Evolutionary conservation across 2,113 vertebrate genomes (phyloP), one percentile per base, ranked within the genome.

Genomic region (Calidris pugnax): DNA sequence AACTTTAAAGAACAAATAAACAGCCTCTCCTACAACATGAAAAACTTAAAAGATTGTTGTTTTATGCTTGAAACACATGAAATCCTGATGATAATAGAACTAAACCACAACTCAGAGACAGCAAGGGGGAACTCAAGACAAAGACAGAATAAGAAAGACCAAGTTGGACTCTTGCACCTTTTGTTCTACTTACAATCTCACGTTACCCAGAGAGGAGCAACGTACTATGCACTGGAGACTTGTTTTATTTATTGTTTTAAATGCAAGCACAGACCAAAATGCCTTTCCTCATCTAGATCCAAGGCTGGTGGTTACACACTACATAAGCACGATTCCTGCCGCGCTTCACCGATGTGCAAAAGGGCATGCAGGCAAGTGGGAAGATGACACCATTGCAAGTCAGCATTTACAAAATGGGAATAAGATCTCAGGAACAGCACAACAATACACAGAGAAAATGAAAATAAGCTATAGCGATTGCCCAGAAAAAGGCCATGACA

Each of bases 321-420:
- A 26, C 8, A 1, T 33, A 32, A 0, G 0, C 6, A 79, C 0
- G 0, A 80, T 55, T 73, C 75, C 62, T 73, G 74, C n/a, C 7
- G 10, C n/a, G 69, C 82, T 83, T 79, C 89, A 81, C 15, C 0
- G 2, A n/a, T 12, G 26, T 62, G 73, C 72, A 67, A n/a, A 0
- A 0, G 33, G 47, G 60, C 73, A 39, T 14, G 7, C 56, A 87
- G 55, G 39, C 43, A 50, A 81, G 37, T 6, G 23, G 41, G 41
- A 92, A 85, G 75, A 51, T 30, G 32, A 63, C 47, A 89, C n/a
- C 22, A 23, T 19, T 62, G 47, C 2, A 2, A 69, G 39, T 47
- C 73, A 75, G 30, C 16, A 20, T 71, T 60, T 85, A 73, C 26
- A 35, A 62, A 67, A 35, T 7, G 27, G 22, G 37, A 84, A 41